Evolutionary conservation across 1,140 invertebrate genomes (phyloP).

Genomic region (Pseudomyrmex dendroicus): DNA sequence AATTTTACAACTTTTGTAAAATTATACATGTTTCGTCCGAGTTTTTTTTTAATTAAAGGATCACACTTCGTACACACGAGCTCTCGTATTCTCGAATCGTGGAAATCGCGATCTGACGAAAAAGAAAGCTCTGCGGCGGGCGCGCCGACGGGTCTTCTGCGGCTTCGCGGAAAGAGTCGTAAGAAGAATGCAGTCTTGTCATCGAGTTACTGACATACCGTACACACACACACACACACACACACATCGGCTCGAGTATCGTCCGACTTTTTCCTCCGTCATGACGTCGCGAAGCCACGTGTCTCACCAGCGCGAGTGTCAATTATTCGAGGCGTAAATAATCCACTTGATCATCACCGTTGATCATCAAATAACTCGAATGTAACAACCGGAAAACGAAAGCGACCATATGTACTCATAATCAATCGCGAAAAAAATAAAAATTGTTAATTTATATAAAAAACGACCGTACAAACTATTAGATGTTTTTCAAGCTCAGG

Average conservation of each 20-base stretch:
- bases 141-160: conserved; percentile 31
- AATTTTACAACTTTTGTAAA: too few species aligned
- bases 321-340: conserved; percentile 48
- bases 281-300: conserved; percentile 39
- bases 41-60: not conserved
- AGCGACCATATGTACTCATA: too few species aligned
- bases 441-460: too few species aligned
- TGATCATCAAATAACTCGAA: not conserved
- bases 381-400: not conserved
- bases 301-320: conserved; percentile 49
- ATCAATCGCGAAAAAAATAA: too few species aligned
- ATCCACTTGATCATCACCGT: not conserved
- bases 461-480: too few species aligned
- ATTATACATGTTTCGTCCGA: too few species aligned
- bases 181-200: conserved; percentile 80
- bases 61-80: too few species aligned
- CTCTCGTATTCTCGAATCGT: not conserved
- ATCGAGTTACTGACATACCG: conserved; percentile 77
- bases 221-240: conserved; percentile 40
- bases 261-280: conserved; percentile 36
- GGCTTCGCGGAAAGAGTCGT: conserved; percentile 73
- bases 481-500: too few species aligned
- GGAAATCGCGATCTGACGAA: conserved; percentile 5
- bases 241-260: conserved; percentile 55
- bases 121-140: not conserved